A percentile compares a stretch with the other conserved stretches of the same genome.
These are phyloP conservation scores for Semaprochilodus insignis DNA, from an alignment of 2,797 vertebrate genomes.

Conservation along the genomic window DNA sequence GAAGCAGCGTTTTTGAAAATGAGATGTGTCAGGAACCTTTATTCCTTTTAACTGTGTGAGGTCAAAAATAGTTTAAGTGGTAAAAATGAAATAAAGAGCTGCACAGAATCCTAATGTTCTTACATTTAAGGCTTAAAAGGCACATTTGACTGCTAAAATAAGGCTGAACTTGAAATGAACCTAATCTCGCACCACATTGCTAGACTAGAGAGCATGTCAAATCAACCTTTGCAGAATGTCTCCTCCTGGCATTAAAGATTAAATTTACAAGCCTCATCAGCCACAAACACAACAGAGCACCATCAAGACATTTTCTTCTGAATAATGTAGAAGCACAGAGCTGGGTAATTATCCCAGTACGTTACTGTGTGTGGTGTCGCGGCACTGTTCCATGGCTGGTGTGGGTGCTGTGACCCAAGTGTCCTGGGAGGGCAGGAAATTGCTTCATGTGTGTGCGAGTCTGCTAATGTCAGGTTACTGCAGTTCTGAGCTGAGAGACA, in stretches of 20 bases:
- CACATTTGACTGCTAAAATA: conserved; percentile 24
- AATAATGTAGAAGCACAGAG: conserved; percentile 52
- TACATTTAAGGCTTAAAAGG: neutral
- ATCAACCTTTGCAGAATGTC: conserved; percentile 42
- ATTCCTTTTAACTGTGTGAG: neutral
- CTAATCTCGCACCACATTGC: conserved; percentile 26
- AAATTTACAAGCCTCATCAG: conserved; percentile 59
- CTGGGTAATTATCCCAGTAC: conserved; percentile 38
- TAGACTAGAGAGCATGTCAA: conserved; percentile 34
- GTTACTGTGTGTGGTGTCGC: conserved; percentile 32
- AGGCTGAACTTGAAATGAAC: conserved; percentile 19
- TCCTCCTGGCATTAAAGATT: conserved; percentile 55
- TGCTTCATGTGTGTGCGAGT: conserved; percentile 35
- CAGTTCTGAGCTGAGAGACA: conserved; percentile 40
- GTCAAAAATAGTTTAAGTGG: neutral
- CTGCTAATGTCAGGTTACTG: conserved; percentile 53
- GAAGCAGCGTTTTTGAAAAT: too few species aligned
- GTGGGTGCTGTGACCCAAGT: conserved; percentile 38
- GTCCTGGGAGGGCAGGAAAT: conserved; percentile 53
- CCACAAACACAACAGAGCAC: conserved; percentile 49
- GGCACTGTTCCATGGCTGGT: conserved; percentile 17
- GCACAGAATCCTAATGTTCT: neutral
- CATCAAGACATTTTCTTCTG: conserved; percentile 39
- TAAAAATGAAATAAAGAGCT: neutral
- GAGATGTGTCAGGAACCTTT: neutral